Percentiles rank a stretch among this genome's conserved stretches.
Conservation (phyloP, 1,140 invertebrate species). For the Anastrepha obliqua region DNA sequence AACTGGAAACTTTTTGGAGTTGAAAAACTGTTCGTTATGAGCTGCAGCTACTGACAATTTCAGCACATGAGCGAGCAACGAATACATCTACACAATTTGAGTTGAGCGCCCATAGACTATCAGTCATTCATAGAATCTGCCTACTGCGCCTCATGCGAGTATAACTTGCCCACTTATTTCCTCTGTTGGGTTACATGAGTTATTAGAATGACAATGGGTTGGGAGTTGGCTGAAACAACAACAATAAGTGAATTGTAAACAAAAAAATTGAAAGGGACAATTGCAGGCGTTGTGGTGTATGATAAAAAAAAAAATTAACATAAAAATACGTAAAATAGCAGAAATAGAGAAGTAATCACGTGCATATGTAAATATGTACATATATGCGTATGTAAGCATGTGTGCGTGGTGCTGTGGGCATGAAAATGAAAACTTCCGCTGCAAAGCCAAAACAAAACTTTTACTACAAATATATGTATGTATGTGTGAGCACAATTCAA, state of each 20-base stretch:
- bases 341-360: not conserved
- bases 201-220: slow-evolving; percentile 26
- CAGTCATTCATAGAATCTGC: slow-evolving; percentile 23
- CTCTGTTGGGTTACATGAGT: not conserved
- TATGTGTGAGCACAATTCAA: not conserved
- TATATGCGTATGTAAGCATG: not conserved
- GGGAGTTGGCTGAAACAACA: not conserved
- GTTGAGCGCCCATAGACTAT: not conserved
- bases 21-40: not conserved
- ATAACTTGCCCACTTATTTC: slow-evolving; percentile 37
- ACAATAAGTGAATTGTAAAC: not conserved
- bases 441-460: not conserved
- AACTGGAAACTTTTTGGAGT: not conserved
- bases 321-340: too few relatives aligned
- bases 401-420: not conserved
- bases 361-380: not conserved
- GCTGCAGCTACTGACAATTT: not conserved
- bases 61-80: too few relatives aligned
- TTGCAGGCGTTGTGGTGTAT: not conserved
- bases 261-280: slow-evolving; percentile 35
- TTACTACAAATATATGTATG: not conserved
- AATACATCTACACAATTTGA: not conserved
- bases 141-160: not conserved
- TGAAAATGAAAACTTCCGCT: slow-evolving; percentile 32
- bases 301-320: not conserved